Conservation (phyloP, 1,140 invertebrate genomes). For the Macrosteles quadrilineatus region DNA sequence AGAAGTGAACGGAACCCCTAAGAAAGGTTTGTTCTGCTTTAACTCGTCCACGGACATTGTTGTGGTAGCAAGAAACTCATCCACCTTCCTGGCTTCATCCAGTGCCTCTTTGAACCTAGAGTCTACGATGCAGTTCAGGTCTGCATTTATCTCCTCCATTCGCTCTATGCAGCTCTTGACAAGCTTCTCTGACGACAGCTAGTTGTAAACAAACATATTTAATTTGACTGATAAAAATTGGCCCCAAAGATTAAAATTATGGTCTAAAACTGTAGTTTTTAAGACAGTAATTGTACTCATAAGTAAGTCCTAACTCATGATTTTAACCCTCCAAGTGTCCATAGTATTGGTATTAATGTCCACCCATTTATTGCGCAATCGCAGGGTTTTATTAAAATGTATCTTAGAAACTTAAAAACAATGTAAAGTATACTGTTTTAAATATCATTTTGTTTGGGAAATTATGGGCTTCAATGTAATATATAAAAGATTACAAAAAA, state of each 20-base stretch:
- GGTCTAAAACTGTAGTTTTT: slow-evolving; percentile 21
- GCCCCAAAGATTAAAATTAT: slow-evolving; percentile 15
- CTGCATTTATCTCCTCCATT: slow-evolving; percentile 75
- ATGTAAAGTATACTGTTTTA: no score
- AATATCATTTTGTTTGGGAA: no score
- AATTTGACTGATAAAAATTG: slow-evolving; percentile 6
- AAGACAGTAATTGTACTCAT: slow-evolving; percentile 25
- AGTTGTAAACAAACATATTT: no score
- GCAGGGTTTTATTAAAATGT: no score
- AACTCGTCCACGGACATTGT: slow-evolving; percentile 58
- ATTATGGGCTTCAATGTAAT: no score
- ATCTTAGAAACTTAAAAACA: no score
- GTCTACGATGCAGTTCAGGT: slow-evolving; percentile 82
- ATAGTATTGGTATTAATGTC: no score
- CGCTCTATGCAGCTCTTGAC: slow-evolving; percentile 73
- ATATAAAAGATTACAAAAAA: no score
- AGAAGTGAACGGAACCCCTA: slow-evolving; percentile 84
- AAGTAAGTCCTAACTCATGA: no score
- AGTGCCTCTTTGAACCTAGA: slow-evolving; percentile 74
- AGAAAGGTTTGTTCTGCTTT: slow-evolving; percentile 62
- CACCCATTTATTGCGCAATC: no score
- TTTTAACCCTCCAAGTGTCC: no score
- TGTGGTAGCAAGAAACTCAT: slow-evolving; percentile 62
- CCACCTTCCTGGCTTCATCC: slow-evolving; percentile 70
- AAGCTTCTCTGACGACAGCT: slow-evolving; percentile 66